A percentile compares a stretch with the other conserved stretches of the same genome.
Conservation (phyloP, 2,113 vertebrate species). For the Oostethus manadensis region DNA sequence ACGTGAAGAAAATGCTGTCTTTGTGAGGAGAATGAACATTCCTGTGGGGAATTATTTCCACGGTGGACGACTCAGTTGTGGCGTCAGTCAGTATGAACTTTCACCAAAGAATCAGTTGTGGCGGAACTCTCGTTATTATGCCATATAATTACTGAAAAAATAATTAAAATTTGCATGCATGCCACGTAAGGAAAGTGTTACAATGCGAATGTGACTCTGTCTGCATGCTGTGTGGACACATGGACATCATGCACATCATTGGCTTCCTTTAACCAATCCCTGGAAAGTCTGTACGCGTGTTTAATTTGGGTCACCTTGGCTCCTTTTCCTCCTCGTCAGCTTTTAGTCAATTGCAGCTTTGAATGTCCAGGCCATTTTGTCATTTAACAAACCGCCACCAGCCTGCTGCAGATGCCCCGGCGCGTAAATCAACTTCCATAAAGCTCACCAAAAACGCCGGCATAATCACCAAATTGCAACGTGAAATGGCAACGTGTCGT, state of each 20-base stretch:
- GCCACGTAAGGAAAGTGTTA: no score
- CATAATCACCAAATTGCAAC: slow-evolving; percentile 65
- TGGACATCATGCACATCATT: neutral
- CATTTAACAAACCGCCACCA: slow-evolving; percentile 17
- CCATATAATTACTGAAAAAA: no score
- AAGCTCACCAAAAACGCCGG: slow-evolving; percentile 43
- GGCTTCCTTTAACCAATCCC: neutral
- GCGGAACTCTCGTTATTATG: no score
- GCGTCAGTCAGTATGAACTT: no score
- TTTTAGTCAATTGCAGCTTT: slow-evolving; percentile 33
- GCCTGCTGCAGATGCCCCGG: slow-evolving; percentile 35
- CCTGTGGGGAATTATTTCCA: no score
- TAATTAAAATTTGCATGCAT: no score
- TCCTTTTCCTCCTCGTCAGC: neutral
- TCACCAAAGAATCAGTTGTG: no score
- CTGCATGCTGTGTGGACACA: neutral
- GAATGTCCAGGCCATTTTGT: slow-evolving; percentile 22
- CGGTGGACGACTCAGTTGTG: no score
- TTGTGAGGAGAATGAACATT: no score
- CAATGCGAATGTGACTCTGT: neutral
- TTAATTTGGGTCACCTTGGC: slow-evolving; percentile 43
- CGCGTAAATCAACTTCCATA: slow-evolving; percentile 58
- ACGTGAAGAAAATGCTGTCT: no score
- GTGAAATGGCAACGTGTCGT: slow-evolving; percentile 43
- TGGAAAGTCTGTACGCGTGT: neutral